Base-by-base conservation (phyloP, 1,140 invertebrate genomes). In the Drosophila carrolli region DNA sequence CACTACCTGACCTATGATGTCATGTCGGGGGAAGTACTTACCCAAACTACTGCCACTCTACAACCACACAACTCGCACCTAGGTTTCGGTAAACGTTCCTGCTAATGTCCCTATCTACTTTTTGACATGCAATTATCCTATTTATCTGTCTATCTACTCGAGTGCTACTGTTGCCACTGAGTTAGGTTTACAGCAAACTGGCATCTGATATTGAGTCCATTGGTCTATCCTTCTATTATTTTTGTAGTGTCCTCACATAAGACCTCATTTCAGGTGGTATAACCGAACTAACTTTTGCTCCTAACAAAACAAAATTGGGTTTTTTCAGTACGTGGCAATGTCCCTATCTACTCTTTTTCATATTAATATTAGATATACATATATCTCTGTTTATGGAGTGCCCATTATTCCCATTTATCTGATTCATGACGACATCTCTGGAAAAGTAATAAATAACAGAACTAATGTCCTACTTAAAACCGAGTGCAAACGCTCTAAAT, bases 391-490 rank as follows among this genome's bases (percentile, higher is more conserved):
- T 59, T 35, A 8, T 35, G 27, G 16, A 63, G 23, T 43, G 9
- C 14, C 29, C 41, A 32, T 32, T 48, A 38, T 58, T 7, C 9
- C 10, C 40, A 59, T 59, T 14, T 59, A 10, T 14, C 13, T 66
- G 35, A 47, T 44, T 44, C 58, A 66, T 68, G 65, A 67, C 65
- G 46, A 67, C 37, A 65, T 50, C 16, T 43, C n/a, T 23, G 10
- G 37, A 5, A 19, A 27, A 27, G 16, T 35, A 41, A 8, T 14
- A 27, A 41, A 55, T 23, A 23, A 7, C 40, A 41, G 14, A 11
- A 14, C 37, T 4, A 48, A 16, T 54, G 14, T 61, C 51, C 59
- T 19, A 41, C 37, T n/a, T 23, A 27, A 37, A 37, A 27, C 16
- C 41, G 37, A 67, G 38, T 67, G 38, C 60, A 67, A 13, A 41